These are phyloP conservation scores for Zele albiditarsus DNA, from an alignment of 2,888 invertebrate species.

Conservation along the genomic window DNA sequence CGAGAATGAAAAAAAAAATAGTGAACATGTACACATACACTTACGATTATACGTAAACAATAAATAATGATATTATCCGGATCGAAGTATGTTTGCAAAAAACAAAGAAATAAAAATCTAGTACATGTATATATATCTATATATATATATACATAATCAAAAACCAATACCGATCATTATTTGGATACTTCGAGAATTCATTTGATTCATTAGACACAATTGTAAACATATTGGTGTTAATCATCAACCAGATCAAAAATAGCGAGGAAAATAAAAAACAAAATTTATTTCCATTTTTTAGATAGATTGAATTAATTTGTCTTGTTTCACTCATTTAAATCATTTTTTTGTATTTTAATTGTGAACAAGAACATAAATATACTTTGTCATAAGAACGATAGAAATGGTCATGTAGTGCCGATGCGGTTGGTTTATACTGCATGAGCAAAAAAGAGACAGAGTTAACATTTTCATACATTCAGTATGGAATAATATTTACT, in stretches of 20 bases:
- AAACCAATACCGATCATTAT: background rate
- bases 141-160: background rate
- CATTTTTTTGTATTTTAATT: conserved; percentile 40
- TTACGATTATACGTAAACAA: background rate
- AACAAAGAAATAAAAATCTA: background rate
- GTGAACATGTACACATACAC: background rate
- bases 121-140: background rate
- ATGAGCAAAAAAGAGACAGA: conserved; percentile 19
- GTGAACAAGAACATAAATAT: conserved; percentile 57
- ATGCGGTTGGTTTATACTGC: conserved; percentile 47
- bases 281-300: conserved; percentile 8
- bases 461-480: conserved; percentile 16
- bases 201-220: background rate
- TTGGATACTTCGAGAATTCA: background rate
- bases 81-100: background rate
- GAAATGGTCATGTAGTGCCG: conserved; percentile 67
- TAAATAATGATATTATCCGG: background rate
- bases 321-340: conserved; percentile 4
- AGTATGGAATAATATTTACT: conserved; percentile 35
- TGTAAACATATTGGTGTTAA: background rate
- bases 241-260: background rate
- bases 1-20: background rate
- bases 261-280: background rate
- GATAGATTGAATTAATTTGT: conserved; percentile 13
- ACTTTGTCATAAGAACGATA: conserved; percentile 52